Evolutionary conservation across 2,888 invertebrate genomes (phyloP).

Genomic region (Clunio marinus): DNA sequence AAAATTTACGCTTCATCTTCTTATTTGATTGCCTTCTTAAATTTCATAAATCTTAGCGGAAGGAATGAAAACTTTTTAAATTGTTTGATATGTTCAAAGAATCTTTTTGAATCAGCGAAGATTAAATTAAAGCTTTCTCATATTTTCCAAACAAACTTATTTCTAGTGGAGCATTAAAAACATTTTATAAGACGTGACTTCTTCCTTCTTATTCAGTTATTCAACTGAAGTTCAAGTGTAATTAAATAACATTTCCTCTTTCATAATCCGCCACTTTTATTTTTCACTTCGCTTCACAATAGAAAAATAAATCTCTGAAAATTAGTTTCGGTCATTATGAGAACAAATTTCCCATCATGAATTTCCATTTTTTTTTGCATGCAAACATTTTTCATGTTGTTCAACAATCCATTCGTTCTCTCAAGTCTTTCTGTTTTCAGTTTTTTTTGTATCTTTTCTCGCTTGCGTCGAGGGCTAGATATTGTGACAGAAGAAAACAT

Average conservation of each 20-base stretch:
- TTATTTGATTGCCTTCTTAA: too few species aligned
- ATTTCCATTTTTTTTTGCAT: constrained; percentile 32
- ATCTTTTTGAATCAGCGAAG: too few species aligned
- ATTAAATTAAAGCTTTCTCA: too few species aligned
- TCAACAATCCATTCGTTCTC: constrained; percentile 27
- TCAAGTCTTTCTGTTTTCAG: background rate
- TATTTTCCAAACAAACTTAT: too few species aligned
- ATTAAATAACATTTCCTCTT: constrained; percentile 8
- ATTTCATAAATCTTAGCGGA: too few species aligned
- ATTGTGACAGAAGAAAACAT: background rate
- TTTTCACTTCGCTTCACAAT: background rate
- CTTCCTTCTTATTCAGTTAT: too few species aligned
- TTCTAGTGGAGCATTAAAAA: too few species aligned
- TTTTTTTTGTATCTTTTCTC: background rate
- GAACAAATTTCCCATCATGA: constrained; percentile 37
- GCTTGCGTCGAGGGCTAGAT: background rate
- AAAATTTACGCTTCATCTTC: too few species aligned
- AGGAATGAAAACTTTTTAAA: too few species aligned
- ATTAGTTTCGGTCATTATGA: constrained; percentile 28
- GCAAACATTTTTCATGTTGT: constrained; percentile 32
- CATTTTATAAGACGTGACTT: too few species aligned
- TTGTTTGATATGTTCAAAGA: too few species aligned
- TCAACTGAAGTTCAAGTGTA: too few species aligned
- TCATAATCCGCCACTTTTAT: background rate
- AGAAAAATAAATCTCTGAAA: constrained; percentile 16